phyloP scores from a whole-genome alignment of 2,888 invertebrate species.

The Spicauda simplicius region DNA sequence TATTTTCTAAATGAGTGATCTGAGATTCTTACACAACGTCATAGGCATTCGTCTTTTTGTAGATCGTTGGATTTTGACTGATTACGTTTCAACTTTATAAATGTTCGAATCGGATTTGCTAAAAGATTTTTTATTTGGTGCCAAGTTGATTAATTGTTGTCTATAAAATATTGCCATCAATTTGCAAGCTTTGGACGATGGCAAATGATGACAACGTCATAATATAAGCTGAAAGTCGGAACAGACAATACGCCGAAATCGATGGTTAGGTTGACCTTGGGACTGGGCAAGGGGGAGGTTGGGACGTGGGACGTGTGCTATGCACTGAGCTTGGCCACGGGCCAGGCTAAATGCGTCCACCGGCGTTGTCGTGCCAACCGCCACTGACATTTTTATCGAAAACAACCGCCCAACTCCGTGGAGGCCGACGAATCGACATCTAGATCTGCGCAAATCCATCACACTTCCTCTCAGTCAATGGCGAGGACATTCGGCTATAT shows the following conservation, averaged over 20 bases:
- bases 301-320: constrained; percentile 56
- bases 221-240: neutral
- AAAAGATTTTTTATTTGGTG: no score
- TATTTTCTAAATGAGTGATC: neutral
- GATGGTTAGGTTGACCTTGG: constrained; percentile 67
- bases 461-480: constrained; percentile 79
- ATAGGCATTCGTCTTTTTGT: neutral
- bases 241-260: constrained; percentile 7
- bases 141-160: neutral
- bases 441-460: constrained; percentile 76
- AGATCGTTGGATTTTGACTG: neutral
- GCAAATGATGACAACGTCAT: neutral
- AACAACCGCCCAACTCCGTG: constrained; percentile 74
- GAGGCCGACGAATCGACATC: constrained; percentile 68
- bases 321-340: constrained; percentile 71
- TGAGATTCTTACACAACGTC: neutral
- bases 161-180: neutral
- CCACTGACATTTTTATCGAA: constrained; percentile 80
- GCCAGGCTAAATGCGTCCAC: constrained; percentile 79
- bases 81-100: neutral
- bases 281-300: constrained; percentile 60
- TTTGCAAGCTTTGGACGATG: neutral
- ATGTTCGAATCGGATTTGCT: neutral
- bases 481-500: constrained; percentile 77
- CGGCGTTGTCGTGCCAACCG: constrained; percentile 73